Evolutionary conservation across 2,888 invertebrate genomes (phyloP).

Genomic region (Tipula unca): DNA sequence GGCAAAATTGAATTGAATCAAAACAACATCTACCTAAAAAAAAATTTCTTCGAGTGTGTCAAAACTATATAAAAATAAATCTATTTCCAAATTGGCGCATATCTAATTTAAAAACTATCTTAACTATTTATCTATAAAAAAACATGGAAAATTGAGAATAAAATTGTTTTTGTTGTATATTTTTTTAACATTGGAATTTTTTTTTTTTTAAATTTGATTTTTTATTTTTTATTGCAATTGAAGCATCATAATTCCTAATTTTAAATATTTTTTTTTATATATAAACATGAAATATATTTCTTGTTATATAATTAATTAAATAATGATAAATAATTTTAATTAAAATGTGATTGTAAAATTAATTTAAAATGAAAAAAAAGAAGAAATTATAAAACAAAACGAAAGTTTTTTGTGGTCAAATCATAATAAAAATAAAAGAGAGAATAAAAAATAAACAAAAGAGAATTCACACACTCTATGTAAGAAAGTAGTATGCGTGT

Average conservation of each 20-base stretch:
- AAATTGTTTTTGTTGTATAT: constrained; percentile 8
- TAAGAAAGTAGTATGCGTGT: background rate
- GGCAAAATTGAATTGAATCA: constrained; percentile 16
- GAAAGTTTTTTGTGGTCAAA: background rate
- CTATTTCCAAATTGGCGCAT: background rate
- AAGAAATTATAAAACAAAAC: background rate
- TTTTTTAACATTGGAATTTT: background rate
- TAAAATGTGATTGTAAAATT: constrained; percentile 8
- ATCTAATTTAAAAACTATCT: background rate
- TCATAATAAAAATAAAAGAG: background rate
- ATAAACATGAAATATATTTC: background rate
- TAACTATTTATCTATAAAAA: background rate
- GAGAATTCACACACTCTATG: background rate
- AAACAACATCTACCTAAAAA: background rate
- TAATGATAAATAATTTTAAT: constrained; percentile 4
- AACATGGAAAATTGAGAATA: background rate
- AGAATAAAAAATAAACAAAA: background rate
- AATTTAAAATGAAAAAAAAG: background rate
- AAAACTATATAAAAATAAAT: background rate
- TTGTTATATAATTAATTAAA: background rate
- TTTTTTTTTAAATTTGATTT: background rate
- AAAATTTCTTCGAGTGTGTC: constrained; percentile 8
- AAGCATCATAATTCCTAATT: constrained; percentile 8
- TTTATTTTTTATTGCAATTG: background rate
- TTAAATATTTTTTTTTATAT: background rate